phyloP scores from a whole-genome alignment of 2,888 invertebrate genomes.

The Napeogenes sylphis region DNA sequence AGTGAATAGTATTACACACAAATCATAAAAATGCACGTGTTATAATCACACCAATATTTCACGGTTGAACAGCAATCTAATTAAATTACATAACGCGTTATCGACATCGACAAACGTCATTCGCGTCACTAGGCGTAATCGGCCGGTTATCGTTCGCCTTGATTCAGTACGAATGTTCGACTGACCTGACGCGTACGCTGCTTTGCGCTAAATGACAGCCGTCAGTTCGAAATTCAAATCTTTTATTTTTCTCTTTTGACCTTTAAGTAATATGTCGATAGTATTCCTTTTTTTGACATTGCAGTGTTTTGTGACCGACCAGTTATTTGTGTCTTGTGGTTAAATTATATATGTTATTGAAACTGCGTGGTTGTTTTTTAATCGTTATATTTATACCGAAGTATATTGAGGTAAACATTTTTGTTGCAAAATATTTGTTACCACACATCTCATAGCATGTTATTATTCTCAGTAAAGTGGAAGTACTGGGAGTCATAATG shows the following conservation, averaged over 20 bases:
- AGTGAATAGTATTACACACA: too few species aligned
- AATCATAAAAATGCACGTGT: conserved; percentile 12
- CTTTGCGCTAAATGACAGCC: conserved; percentile 17
- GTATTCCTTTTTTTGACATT: conserved; percentile 4
- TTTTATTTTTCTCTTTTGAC: conserved; percentile 15
- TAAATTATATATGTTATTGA: neutral
- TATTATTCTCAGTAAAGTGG: too few species aligned
- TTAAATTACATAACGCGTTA: conserved; percentile 32
- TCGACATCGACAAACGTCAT: conserved; percentile 44
- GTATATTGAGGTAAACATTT: neutral
- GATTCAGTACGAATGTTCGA: conserved; percentile 29
- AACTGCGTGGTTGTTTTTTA: conserved; percentile 2
- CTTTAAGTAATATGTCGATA: conserved; percentile 4
- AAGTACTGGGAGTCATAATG: too few species aligned
- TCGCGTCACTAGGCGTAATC: conserved; percentile 56
- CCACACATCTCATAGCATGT: too few species aligned
- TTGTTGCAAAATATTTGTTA: neutral
- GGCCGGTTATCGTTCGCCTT: conserved; percentile 51
- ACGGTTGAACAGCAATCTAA: conserved; percentile 21
- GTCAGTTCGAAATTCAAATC: conserved; percentile 23
- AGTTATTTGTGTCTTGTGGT: conserved; percentile 5
- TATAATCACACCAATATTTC: conserved; percentile 17
- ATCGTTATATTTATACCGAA: neutral
- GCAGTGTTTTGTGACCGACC: conserved; percentile 2
- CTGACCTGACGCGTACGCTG: conserved; percentile 16